phyloP scores from a whole-genome alignment of 1,140 invertebrate species.

The Diploscapter pachys region DNA sequence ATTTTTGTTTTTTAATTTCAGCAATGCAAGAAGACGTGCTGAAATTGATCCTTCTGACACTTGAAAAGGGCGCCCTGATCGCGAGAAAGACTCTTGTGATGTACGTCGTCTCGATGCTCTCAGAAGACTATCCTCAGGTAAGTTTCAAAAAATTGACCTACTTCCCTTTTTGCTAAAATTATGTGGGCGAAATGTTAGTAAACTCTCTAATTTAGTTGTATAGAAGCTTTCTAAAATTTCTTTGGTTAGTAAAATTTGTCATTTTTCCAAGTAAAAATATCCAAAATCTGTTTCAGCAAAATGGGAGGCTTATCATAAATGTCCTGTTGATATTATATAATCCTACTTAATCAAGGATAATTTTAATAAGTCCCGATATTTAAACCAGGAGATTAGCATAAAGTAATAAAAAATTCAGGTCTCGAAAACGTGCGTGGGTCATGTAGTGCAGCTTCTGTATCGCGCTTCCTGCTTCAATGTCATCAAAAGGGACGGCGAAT shows the following conservation, averaged over 20 bases:
- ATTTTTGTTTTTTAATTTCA: slow-evolving; percentile 54
- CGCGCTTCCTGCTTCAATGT: slow-evolving; percentile 97
- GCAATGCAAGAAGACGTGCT: slow-evolving; percentile 98
- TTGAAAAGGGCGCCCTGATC: slow-evolving; percentile 92
- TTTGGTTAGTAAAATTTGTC: no score
- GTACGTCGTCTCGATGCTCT: slow-evolving; percentile 93
- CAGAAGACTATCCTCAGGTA: slow-evolving; percentile 85
- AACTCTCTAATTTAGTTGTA: no score
- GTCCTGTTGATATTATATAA: no score
- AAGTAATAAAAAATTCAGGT: slow-evolving; percentile 61
- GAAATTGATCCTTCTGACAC: slow-evolving; percentile 82
- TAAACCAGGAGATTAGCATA: not conserved
- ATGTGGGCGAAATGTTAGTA: no score
- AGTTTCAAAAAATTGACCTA: no score
- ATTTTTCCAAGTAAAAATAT: no score
- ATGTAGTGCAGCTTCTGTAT: slow-evolving; percentile 95
- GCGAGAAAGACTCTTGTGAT: slow-evolving; percentile 95
- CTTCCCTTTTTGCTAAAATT: no score
- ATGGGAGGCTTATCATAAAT: no score
- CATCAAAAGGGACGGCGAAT: slow-evolving; percentile 92
- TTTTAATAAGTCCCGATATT: not conserved
- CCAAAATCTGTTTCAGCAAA: no score
- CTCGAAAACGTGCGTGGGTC: slow-evolving; percentile 95
- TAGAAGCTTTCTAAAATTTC: no score
- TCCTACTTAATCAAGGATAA: no score